Evolutionary conservation across 2,113 vertebrate genomes (phyloP).

Genomic region (Phainopepla nitens): DNA sequence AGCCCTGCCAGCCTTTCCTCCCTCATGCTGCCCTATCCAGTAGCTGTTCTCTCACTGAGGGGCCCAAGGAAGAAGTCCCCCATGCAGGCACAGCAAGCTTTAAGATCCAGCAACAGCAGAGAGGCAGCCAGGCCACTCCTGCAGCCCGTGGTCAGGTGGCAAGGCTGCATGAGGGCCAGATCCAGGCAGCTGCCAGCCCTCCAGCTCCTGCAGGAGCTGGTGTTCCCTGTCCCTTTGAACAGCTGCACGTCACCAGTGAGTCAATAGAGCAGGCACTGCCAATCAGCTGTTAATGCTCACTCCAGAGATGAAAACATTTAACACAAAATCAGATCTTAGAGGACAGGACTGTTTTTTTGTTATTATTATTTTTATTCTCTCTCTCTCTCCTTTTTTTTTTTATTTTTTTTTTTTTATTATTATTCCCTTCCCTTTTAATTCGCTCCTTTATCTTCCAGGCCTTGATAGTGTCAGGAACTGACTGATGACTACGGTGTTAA

Average conservation of each 20-base stretch:
- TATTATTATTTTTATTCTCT: neutral
- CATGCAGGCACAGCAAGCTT: neutral
- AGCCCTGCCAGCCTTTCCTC: neutral
- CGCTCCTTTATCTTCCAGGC: neutral
- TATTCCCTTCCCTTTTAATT: constrained; percentile 4
- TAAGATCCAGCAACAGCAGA: neutral
- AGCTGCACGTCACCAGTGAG: neutral
- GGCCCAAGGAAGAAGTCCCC: neutral
- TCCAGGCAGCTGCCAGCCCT: neutral
- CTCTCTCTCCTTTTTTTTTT: neutral
- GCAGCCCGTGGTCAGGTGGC: neutral
- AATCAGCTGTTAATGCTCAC: neutral
- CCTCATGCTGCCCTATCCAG: neutral
- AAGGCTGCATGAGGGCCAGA: neutral
- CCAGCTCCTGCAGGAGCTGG: neutral
- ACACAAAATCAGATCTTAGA: neutral
- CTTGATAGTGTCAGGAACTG: constrained; percentile 20
- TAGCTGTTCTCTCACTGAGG: neutral
- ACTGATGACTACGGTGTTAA: neutral
- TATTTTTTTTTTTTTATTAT: neutral
- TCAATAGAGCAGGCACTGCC: neutral
- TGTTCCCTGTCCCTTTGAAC: neutral
- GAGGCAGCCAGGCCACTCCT: neutral
- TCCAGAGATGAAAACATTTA: constrained; percentile 20
- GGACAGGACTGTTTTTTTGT: neutral